Evolutionary conservation across 2,797 vertebrate species (phyloP).

Genomic region (Sciaenops ocellatus): DNA sequence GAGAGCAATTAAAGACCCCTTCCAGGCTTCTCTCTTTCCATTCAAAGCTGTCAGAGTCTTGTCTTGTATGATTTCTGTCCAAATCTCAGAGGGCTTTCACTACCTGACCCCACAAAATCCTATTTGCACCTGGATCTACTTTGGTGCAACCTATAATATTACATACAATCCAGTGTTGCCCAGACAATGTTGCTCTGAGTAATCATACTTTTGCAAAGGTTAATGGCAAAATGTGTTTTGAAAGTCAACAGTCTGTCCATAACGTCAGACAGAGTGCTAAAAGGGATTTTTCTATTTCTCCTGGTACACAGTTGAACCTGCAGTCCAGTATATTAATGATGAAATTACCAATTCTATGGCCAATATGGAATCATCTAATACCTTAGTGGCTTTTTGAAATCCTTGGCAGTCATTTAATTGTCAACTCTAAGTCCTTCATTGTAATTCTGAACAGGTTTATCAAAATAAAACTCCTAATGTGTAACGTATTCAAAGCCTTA

Average conservation of each 20-base stretch:
- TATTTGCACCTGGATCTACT: conserved; percentile 46
- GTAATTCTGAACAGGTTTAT: conserved; percentile 20
- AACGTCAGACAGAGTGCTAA: conserved; percentile 33
- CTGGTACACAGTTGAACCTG: conserved; percentile 20
- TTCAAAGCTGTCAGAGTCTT: conserved; percentile 57
- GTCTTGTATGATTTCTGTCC: conserved; percentile 57
- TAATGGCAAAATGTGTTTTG: conserved; percentile 44
- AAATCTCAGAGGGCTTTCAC: conserved; percentile 32
- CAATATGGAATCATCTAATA: conserved; percentile 19
- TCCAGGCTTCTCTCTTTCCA: conserved; percentile 14
- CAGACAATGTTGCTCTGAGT: conserved; percentile 16
- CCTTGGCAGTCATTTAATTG: conserved; percentile 32
- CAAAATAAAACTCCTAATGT: conserved; percentile 25
- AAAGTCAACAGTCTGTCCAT: conserved; percentile 33
- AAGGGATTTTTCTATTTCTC: conserved; percentile 40
- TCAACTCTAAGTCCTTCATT: conserved; percentile 23
- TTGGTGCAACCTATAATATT: conserved; percentile 17
- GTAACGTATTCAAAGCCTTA: conserved; percentile 10
- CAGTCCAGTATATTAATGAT: conserved; percentile 30
- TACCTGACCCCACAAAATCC: conserved; percentile 45
- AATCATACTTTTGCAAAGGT: conserved; percentile 38
- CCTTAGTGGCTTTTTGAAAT: conserved; percentile 37
- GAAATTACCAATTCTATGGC: conserved; percentile 28
- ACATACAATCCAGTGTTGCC: conserved; percentile 12
- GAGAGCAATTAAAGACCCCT: conserved; percentile 62